Base-by-base conservation (phyloP, 2,888 invertebrate species). In the Meteorus colon region DNA sequence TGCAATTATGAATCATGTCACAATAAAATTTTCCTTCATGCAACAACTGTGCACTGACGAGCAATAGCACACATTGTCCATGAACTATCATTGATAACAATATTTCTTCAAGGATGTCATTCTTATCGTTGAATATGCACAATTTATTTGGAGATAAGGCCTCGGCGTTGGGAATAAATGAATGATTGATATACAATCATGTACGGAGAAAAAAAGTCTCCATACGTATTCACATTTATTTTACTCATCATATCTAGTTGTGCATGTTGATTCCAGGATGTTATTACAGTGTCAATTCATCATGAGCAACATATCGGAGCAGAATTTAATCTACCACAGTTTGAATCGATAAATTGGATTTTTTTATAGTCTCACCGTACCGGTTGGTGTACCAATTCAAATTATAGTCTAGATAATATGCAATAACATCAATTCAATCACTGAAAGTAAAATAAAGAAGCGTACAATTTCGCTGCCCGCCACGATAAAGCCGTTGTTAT, bases 391-490 rank as follows among this genome's bases (percentile, higher is more conserved):
- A 55, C 19, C 24, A 19, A 55, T 55, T 55, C n/a, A 8, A 55
- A 55, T 55, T 55, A 55, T 5, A 19, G 19, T 19, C 55, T 8
- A 10, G 19, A 55, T 55, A 55, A 55, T 55, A 55, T 55, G 19
- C 55, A 55, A 55, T 55, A 55, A 55, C 55, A 55, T 55, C 55
- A 8, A 55, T 55, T 55, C 55, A 55, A 55, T 55, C 55, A 55
- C 19, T 19, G 55, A 19, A 24, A 19, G 19, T 55, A 55, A 55
- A 55, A 55, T 55, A 55, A 55, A 55, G 55, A 55, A 55, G 55
- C 55, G 55, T 55, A 55, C 5, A 19, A 55, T 0, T 5, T 8
- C 55, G 55, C 10, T 41, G 19, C 1, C 19, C 19, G n/a, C 4
- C n/a, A 19, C 55, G 19, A 55, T 55, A 55, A 55, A 55, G 19